phyloP scores from a whole-genome alignment of 2,113 vertebrate genomes.

The Nothobranchius furzeri region DNA sequence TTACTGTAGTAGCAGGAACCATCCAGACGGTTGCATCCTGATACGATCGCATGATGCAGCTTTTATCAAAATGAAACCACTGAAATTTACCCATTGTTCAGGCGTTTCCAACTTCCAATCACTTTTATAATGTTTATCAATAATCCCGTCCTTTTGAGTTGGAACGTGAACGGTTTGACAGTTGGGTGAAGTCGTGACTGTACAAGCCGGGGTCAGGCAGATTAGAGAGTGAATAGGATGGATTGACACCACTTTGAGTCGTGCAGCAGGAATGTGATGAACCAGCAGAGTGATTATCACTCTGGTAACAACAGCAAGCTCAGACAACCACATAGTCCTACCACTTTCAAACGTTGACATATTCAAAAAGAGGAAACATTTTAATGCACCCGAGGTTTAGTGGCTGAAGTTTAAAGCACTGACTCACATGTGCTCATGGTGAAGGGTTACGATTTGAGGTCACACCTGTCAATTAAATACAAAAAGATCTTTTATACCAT shows the following conservation, averaged over 20 bases:
- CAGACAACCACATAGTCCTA: not conserved
- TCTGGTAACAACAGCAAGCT: conserved; percentile 19
- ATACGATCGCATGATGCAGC: not conserved
- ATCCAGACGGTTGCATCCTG: not conserved
- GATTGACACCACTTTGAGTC: conserved; percentile 65
- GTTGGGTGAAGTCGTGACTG: conserved; percentile 22
- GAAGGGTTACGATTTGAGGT: conserved; percentile 26
- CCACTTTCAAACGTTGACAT: not conserved
- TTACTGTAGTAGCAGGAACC: not conserved
- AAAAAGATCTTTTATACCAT: conserved; percentile 54
- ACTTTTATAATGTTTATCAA: not conserved
- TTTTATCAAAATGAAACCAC: not conserved
- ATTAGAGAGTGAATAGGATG: conserved; percentile 67
- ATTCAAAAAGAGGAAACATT: conserved; percentile 28
- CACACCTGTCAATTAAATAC: conserved; percentile 67
- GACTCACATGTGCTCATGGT: conserved; percentile 35
- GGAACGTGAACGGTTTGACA: conserved; percentile 20
- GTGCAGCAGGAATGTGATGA: conserved; percentile 79
- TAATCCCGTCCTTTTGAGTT: not conserved
- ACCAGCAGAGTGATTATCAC: conserved; percentile 69
- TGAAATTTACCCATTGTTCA: not conserved
- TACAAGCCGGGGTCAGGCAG: conserved; percentile 45
- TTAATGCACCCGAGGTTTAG: too few species aligned
- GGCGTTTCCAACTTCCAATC: not conserved
- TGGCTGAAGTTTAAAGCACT: not conserved